phyloP scores from a whole-genome alignment of 2,888 invertebrate genomes.

The Lysandra bellargus region DNA sequence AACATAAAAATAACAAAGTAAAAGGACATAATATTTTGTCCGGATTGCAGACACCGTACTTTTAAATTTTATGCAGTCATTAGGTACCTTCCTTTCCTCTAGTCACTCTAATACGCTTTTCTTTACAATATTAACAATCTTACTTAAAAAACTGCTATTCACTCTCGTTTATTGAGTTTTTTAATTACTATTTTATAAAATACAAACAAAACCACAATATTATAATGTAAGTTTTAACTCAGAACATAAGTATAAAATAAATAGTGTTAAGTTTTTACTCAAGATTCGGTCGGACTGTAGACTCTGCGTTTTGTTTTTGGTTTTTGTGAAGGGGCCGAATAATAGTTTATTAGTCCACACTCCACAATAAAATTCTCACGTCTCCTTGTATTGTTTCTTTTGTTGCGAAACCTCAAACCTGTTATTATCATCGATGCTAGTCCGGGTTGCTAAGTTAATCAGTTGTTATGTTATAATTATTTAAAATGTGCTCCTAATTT shows the following conservation, averaged over 20 bases:
- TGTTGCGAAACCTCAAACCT: constrained; percentile 22
- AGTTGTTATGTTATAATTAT: not conserved
- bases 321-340: constrained; percentile 8
- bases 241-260: not conserved
- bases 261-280: not conserved
- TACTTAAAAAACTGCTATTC: no score
- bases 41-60: no score
- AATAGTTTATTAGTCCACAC: not conserved
- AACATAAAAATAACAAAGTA: no score
- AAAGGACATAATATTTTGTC: no score
- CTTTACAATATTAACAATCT: no score
- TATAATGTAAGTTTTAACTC: not conserved
- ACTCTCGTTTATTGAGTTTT: no score
- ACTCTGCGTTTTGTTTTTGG: not conserved
- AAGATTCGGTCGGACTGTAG: not conserved
- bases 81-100: no score
- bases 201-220: not conserved
- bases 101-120: no score
- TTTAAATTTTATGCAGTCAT: no score
- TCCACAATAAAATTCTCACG: constrained; percentile 20
- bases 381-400: constrained; percentile 27
- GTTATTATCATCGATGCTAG: constrained; percentile 20
- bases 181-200: not conserved
- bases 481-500: constrained; percentile 2
- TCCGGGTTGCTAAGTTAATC: constrained; percentile 11